Conservation (phyloP, 2,113 vertebrate genomes). For the Gopherus evgoodei region DNA sequence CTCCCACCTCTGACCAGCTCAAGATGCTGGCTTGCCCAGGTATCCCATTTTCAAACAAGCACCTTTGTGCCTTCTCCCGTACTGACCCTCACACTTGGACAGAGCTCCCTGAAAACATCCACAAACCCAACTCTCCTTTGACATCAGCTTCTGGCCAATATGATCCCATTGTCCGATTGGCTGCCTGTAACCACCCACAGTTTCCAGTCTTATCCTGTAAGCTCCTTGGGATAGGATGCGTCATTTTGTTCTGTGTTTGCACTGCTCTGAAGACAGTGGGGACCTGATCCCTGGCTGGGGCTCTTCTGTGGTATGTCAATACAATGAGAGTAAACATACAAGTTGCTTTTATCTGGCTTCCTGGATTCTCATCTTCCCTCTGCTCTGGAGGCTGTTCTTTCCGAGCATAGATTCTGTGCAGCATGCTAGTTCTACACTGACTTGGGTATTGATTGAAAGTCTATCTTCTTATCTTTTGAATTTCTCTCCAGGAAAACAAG, state of each 20-base stretch:
- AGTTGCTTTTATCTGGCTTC: not conserved
- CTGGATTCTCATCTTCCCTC: not conserved
- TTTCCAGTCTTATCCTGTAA: not conserved
- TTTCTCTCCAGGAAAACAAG: conserved; percentile 22
- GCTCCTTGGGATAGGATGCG: not conserved
- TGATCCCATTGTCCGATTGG: not conserved
- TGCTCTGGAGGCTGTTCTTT: not conserved
- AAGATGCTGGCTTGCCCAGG: rapidly evolving
- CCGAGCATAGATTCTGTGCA: not conserved
- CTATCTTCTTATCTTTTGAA: not conserved
- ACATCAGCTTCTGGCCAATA: rapidly evolving
- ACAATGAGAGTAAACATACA: not conserved
- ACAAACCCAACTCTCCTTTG: not conserved
- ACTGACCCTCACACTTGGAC: not conserved
- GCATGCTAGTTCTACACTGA: not conserved
- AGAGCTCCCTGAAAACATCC: not conserved
- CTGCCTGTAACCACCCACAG: not conserved
- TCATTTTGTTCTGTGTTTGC: not conserved
- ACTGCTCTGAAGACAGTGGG: rapidly evolving
- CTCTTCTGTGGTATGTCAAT: not conserved
- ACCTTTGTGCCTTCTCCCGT: not conserved
- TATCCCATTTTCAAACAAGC: rapidly evolving
- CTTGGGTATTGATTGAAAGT: not conserved
- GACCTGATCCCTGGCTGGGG: rapidly evolving
- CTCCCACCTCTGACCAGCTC: not conserved